A percentile compares a stretch with the other conserved stretches of the same genome.
Conservation (phyloP, 2,888 invertebrate species). For the Epistrophe grossulariae region DNA sequence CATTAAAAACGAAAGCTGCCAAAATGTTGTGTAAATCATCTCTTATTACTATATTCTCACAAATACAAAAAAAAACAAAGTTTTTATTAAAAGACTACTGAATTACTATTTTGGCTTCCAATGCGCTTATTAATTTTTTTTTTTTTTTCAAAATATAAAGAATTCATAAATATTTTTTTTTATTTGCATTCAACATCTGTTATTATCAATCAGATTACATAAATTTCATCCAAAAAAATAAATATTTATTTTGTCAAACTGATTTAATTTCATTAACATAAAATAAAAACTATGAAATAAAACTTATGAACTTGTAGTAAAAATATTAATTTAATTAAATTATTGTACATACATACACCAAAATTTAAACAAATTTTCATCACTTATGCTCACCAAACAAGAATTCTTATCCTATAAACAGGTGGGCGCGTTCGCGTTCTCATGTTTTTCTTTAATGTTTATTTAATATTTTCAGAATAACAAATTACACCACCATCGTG, state of each 20-base stretch:
- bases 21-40: too few species aligned
- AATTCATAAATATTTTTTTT: neutral
- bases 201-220: slow-evolving; percentile 14
- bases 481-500: slow-evolving; percentile 24
- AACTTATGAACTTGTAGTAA: neutral
- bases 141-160: neutral
- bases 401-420: neutral
- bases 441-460: slow-evolving; percentile 20
- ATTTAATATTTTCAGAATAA: slow-evolving; percentile 20
- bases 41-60: too few species aligned
- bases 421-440: neutral
- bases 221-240: neutral
- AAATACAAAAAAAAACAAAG: too few species aligned
- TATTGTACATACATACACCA: neutral
- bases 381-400: slow-evolving; percentile 7
- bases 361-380: slow-evolving; percentile 21
- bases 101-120: neutral
- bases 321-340: slow-evolving; percentile 14
- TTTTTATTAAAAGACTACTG: too few species aligned
- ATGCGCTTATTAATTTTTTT: neutral
- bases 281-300: slow-evolving; percentile 1
- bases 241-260: neutral
- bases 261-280: neutral
- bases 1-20: too few species aligned
- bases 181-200: slow-evolving; percentile 7